Percentiles rank a stretch among this genome's conserved stretches.
Conservation (phyloP, 2,797 vertebrate genomes). For the Gila robusta region DNA sequence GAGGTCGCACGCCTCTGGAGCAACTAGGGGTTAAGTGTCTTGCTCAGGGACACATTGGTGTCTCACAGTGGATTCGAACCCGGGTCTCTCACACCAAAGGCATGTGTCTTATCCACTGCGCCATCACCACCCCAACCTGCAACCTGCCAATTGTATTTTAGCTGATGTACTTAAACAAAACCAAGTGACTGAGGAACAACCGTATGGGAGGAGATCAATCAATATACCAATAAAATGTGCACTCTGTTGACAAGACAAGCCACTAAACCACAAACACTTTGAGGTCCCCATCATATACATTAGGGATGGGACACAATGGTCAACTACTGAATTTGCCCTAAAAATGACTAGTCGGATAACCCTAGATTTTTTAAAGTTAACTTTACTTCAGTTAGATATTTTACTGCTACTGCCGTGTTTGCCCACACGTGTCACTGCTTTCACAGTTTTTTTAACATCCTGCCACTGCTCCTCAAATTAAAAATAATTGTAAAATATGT, state of each 20-base stretch:
- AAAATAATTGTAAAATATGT: not conserved
- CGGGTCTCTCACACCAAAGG: too few species aligned
- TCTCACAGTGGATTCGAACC: too few species aligned
- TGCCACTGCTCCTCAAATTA: not conserved
- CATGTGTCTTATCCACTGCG: too few species aligned
- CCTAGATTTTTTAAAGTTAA: not conserved
- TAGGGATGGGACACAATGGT: not conserved
- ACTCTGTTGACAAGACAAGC: constrained; percentile 75
- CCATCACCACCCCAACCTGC: too few species aligned
- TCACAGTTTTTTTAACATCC: not conserved
- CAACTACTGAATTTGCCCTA: not conserved
- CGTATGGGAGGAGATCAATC: constrained; percentile 61
- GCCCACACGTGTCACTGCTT: not conserved
- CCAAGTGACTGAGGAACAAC: not conserved
- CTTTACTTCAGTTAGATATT: not conserved
- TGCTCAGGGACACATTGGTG: too few species aligned
- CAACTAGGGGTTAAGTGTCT: too few species aligned
- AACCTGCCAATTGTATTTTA: constrained; percentile 27
- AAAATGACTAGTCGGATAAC: not conserved
- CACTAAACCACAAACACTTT: constrained; percentile 67
- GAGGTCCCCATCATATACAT: constrained; percentile 53
- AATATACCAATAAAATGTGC: constrained; percentile 73
- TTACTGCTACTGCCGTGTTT: not conserved
- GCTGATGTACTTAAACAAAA: not conserved
- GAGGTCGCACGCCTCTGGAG: too few species aligned